phyloP scores from a whole-genome alignment of 2,888 invertebrate genomes.

The Galerucella nymphaeae region DNA sequence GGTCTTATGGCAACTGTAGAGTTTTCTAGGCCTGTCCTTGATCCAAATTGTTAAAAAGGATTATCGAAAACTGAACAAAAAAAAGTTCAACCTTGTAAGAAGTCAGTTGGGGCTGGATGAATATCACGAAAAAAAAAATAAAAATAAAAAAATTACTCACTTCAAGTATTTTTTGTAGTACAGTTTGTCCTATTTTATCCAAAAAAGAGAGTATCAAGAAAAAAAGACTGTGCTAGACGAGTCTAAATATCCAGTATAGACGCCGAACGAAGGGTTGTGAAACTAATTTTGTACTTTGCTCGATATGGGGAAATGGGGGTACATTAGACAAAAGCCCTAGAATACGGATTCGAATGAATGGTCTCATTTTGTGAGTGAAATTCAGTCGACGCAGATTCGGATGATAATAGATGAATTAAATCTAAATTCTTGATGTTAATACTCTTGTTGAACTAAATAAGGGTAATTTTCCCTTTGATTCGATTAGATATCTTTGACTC shows the following conservation, averaged over 20 bases:
- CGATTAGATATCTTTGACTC: background rate
- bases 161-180: no score
- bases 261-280: slow-evolving; percentile 35
- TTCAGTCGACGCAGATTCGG: slow-evolving; percentile 9
- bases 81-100: no score
- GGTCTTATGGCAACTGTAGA: slow-evolving; percentile 35
- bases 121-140: no score
- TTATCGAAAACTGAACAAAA: no score
- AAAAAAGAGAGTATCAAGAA: no score
- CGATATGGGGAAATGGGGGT: slow-evolving; percentile 31
- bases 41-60: no score
- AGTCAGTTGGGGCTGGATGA: no score
- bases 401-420: slow-evolving; percentile 31
- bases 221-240: slow-evolving; percentile 4
- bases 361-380: slow-evolving; percentile 24
- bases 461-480: background rate
- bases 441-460: slow-evolving; percentile 8
- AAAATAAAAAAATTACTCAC: no score
- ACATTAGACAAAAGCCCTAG: slow-evolving; percentile 32
- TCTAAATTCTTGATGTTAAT: slow-evolving; percentile 20
- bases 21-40: slow-evolving; percentile 9
- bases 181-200: no score
- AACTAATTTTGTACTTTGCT: slow-evolving; percentile 45
- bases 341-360: slow-evolving; percentile 35
- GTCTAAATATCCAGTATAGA: slow-evolving; percentile 34